Evolutionary conservation across 2,113 vertebrate species (phyloP).

Genomic region (Anhinga rufa): DNA sequence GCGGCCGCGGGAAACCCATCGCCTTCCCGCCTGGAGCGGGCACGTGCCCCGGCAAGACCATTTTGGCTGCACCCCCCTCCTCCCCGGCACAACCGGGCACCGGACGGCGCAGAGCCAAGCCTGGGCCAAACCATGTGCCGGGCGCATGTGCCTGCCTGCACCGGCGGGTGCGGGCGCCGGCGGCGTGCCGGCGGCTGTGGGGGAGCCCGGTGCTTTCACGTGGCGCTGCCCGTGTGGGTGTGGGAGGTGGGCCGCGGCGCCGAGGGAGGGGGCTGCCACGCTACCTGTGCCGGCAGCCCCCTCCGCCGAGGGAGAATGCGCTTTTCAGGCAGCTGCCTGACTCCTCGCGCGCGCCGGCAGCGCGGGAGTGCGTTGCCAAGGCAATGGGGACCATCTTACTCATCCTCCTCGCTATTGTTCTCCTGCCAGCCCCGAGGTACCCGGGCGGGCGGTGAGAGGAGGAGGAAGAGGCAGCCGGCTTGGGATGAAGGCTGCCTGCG

Average conservation of each 20-base stretch:
- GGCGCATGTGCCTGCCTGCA: not conserved
- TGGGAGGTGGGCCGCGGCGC: constrained; percentile 39
- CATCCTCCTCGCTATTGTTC: constrained; percentile 66
- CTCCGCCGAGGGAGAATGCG: constrained; percentile 17
- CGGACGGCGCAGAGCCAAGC: accelerated
- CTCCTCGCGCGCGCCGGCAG: constrained; percentile 9
- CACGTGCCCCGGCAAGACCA: accelerated
- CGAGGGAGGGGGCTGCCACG: constrained; percentile 34
- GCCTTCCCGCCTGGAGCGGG: accelerated
- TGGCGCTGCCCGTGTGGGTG: constrained; percentile 41
- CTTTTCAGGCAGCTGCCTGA: constrained; percentile 58
- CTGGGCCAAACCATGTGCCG: not conserved
- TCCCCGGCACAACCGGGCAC: not conserved
- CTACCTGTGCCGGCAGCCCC: constrained; percentile 44
- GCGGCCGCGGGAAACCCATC: accelerated
- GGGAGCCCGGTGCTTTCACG: constrained; percentile 10
- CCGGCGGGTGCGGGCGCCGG: not conserved
- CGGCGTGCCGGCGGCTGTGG: not conserved
- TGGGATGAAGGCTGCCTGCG: not conserved
- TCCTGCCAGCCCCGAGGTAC: constrained; percentile 55
- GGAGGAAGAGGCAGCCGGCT: constrained; percentile 35
- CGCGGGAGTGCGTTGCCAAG: constrained; percentile 63
- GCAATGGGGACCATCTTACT: constrained; percentile 66
- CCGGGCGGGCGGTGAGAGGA: constrained; percentile 33
- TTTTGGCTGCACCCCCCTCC: accelerated